Evolutionary conservation across 2,888 invertebrate species (phyloP), one percentile per base, ranked within the genome.

Genomic region (Drosophila imparisetae): DNA sequence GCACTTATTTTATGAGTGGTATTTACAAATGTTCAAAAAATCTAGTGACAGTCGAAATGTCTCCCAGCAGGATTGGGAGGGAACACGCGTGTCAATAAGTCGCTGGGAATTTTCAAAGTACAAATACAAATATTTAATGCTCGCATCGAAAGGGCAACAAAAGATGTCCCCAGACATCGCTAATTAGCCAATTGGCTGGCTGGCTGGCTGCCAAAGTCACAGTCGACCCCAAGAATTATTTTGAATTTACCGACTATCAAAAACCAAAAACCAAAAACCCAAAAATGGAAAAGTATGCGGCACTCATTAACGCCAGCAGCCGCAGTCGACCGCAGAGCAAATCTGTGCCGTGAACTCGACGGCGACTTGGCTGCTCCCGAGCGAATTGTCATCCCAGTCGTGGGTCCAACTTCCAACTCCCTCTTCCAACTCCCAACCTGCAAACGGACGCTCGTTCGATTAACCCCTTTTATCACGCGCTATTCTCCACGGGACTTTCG

Each of bases 381-480:
- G 81, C 81, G 81, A 48, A 77, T 81, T 70, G 65, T 53, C 66
- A 18, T 13, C 4, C 18, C 65, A 48, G 49, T 69, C 54, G 64
- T 29, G 50, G 63, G 76, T 59, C 64, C 61, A 65, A 59, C 73
- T 60, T 18, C 24, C 24, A 36, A 18, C 24, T 11, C 15, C 38
- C 55, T 15, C 45, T 8, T 8, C 24, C 38, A n/a, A 29, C 38
- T 15, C 27, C n/a, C 8, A 21, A 34, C 15, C 45, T 24, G 45
- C 40, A 34, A 34, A 62, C 63, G 71, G 64, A 67, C 66, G 66
- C n/a, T 55, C 29, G 54, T 86, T 86, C 85, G 85, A 89, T 86
- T 86, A 86, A 86, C 85, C 85, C 85, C 85, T 89, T 86, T 89
- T 87, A 86, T 89, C 87, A 73, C 90, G 88, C 75, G 78, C 78